A percentile compares a stretch with the other conserved stretches of the same genome.
phyloP scores from a whole-genome alignment of 2,797 vertebrate genomes.

The Etheostoma perlongum region DNA sequence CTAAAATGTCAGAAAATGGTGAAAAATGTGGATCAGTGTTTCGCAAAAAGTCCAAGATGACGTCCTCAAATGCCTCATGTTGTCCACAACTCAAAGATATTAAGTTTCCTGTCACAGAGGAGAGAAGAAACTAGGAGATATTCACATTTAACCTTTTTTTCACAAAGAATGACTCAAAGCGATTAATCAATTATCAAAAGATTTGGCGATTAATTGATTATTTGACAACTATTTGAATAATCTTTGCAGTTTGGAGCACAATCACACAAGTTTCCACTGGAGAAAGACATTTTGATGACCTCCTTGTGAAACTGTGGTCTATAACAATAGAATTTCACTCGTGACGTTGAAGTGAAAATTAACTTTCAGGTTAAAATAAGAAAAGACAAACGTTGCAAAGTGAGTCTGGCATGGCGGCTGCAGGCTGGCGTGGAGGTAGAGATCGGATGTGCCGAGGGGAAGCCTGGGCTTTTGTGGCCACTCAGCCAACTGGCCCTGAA shows the following conservation, averaged over 20 bases:
- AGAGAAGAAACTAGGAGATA: no score
- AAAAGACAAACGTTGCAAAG: conserved; percentile 76
- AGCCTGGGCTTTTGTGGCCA: conserved; percentile 82
- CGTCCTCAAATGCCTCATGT: no score
- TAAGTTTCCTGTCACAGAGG: no score
- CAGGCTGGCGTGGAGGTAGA: conserved; percentile 69
- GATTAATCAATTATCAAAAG: no score
- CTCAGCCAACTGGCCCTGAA: conserved; percentile 87
- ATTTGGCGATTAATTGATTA: no score
- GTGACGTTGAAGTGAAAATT: conserved; percentile 51
- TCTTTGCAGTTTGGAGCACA: background rate
- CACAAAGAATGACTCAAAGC: no score
- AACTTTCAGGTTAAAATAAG: conserved; percentile 63
- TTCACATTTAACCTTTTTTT: no score
- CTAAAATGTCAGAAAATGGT: no score
- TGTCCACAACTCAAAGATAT: no score
- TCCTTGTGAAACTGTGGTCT: conserved; percentile 52
- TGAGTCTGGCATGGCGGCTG: conserved; percentile 70
- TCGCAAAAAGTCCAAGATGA: no score
- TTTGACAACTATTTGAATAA: no score
- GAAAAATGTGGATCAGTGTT: no score
- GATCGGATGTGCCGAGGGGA: conserved; percentile 82
- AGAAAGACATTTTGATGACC: conserved; percentile 55
- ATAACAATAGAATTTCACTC: conserved; percentile 49
- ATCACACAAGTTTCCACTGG: conserved; percentile 56